Conservation (phyloP, 2,888 invertebrate species). For the Himalopsyche kuldschensis region DNA sequence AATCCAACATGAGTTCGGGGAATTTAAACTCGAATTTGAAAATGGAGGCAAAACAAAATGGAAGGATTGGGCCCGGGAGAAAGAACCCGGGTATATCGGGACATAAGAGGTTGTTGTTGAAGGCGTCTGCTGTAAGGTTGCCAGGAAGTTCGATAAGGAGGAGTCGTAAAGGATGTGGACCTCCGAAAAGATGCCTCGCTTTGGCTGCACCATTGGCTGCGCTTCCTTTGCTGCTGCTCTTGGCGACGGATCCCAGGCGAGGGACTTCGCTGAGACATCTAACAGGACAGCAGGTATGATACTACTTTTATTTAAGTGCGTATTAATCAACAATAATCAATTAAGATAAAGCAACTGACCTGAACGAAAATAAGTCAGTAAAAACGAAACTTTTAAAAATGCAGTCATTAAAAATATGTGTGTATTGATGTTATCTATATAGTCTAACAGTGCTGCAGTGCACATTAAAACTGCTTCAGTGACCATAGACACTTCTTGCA, state of each 20-base stretch:
- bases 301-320: too few relatives aligned
- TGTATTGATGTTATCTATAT: too few relatives aligned
- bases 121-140: slow-evolving; percentile 2
- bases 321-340: too few relatives aligned
- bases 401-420: too few relatives aligned
- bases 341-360: too few relatives aligned
- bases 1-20: background rate
- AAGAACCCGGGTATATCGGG: slow-evolving; percentile 27
- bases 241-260: slow-evolving; percentile 37
- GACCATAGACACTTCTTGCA: too few relatives aligned
- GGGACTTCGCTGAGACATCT: slow-evolving; percentile 32
- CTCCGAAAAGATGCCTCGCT: slow-evolving; percentile 34
- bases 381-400: too few relatives aligned
- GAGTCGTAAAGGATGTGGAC: slow-evolving; percentile 17
- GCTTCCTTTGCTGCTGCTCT: slow-evolving; percentile 31
- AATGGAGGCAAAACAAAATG: slow-evolving; percentile 17
- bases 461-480: too few relatives aligned
- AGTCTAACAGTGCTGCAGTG: too few relatives aligned
- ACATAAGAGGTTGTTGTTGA: slow-evolving; percentile 25
- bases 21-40: slow-evolving; percentile 27
- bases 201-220: slow-evolving; percentile 35
- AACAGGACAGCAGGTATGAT: slow-evolving; percentile 28
- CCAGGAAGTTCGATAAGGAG: background rate
- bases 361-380: too few relatives aligned
- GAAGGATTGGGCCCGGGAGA: slow-evolving; percentile 13